phyloP scores from a whole-genome alignment of 2,888 invertebrate species.

The Scaeva pyrastri region DNA sequence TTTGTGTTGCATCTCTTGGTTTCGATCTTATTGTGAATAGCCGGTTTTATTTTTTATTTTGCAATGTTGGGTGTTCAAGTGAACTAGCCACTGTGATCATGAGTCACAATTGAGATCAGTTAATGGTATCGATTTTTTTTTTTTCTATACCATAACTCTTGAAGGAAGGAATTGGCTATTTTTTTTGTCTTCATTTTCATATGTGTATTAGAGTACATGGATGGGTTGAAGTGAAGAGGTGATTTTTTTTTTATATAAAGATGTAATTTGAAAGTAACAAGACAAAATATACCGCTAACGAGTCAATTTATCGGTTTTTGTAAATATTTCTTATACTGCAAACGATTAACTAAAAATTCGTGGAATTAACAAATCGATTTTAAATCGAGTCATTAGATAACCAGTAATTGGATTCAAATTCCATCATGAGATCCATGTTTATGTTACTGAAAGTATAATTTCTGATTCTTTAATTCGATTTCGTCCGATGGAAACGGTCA shows the following conservation, averaged over 20 bases:
- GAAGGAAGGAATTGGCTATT: constrained; percentile 21
- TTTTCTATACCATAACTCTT: neutral
- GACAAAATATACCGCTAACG: constrained; percentile 11
- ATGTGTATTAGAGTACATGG: neutral
- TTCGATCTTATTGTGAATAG: neutral
- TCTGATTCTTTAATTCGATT: no score
- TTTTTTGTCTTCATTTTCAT: neutral
- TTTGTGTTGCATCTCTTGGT: constrained; percentile 38
- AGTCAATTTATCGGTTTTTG: neutral
- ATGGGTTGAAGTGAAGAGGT: neutral
- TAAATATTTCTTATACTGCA: no score
- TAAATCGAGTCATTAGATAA: no score
- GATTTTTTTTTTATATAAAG: constrained; percentile 6
- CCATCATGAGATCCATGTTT: no score
- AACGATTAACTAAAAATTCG: no score
- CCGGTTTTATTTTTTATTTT: constrained; percentile 46
- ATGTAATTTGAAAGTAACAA: constrained; percentile 4
- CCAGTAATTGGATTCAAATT: no score
- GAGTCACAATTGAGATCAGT: constrained; percentile 72
- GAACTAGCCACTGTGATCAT: constrained; percentile 58
- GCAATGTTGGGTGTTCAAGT: constrained; percentile 62
- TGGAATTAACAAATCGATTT: no score
- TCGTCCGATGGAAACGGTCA: no score
- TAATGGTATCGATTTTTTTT: constrained; percentile 59
- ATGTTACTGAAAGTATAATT: no score